Evolutionary conservation across 2,113 vertebrate genomes (phyloP), one percentile per base, ranked within the genome.

Genomic region (Lasiurus borealis): DNA sequence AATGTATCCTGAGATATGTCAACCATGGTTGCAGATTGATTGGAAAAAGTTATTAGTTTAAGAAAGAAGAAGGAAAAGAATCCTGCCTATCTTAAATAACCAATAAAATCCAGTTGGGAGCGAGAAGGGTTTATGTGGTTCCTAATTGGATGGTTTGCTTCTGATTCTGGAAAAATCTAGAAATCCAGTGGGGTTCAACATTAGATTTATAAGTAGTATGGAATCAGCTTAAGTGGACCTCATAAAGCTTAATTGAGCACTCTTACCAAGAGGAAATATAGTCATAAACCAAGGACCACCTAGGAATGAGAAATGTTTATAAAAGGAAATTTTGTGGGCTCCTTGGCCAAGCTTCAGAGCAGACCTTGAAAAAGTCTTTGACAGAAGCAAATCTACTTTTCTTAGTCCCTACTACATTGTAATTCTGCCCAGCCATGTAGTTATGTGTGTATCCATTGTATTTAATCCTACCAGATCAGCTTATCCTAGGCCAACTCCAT

Each of bases 241-340:
- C 72, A 25, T 36, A 69, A 88, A 93, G 5, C 34, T 81, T 62
- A 82, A 15, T 15, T 88, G 19, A 78, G 27, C 18, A 62, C 46
- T 90, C 13, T 76, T 85, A 36, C 3, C 50, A 85, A 85, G 73
- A 77, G 36, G 44, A 88, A 91, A 85, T 76, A 0, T 52, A 29
- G 29, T 94, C 27, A 19, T 66, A 72, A 64, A 15, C 21, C 14
- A 95, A 92, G 44, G 48, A 25, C 21, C 0, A 13, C 21, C 29
- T 87, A 59, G 29, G 46, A 87, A 77, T 66, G n/a, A 72, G n/a
- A 96, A 85, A 46, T 77, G 54, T 25, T 90, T 62, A 76, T 75
- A 59, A 19, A 88, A 90, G 64, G 8, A 71, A 93, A 93, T 57
- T 44, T 2, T 62, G 21, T 69, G 34, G 7, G 8, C 25, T 88